These are phyloP conservation scores for Dendrolimus punctatus DNA, from an alignment of 1,140 invertebrate genomes.

Conservation along the genomic window DNA sequence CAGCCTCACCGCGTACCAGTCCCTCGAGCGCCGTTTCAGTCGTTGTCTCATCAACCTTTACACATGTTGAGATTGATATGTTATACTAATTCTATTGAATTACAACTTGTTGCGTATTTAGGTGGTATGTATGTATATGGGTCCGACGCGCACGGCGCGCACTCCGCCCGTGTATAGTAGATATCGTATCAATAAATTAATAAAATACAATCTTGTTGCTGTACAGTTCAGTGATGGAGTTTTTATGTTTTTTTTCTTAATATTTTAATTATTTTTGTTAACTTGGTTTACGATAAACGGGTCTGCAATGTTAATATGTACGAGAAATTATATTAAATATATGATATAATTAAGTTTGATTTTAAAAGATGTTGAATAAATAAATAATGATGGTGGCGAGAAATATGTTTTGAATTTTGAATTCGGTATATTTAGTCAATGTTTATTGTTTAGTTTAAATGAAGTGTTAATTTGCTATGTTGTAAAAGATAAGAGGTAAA, in stretches of 20 bases:
- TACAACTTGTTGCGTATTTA: conserved; percentile 71
- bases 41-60: conserved; percentile 63
- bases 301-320: conserved; percentile 59
- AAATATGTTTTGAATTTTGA: conserved; percentile 49
- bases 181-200: conserved; percentile 29
- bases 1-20: conserved; percentile 1
- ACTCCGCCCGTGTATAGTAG: conserved; percentile 25
- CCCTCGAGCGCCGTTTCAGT: conserved; percentile 34
- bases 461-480: conserved; percentile 65
- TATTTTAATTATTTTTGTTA: conserved; percentile 55
- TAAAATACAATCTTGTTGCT: conserved; percentile 39
- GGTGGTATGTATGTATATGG: conserved; percentile 26
- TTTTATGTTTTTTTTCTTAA: conserved; percentile 46
- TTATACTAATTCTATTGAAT: conserved; percentile 71
- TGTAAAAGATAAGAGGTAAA: conserved; percentile 57
- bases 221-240: conserved; percentile 48
- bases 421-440: conserved; percentile 65
- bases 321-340: conserved; percentile 24
- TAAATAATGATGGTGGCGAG: conserved; percentile 4
- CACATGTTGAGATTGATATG: conserved; percentile 71
- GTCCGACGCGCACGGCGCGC: conserved; percentile 30
- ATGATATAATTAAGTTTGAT: conserved; percentile 48
- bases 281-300: conserved; percentile 64
- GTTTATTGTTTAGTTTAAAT: conserved; percentile 60
- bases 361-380: conserved; percentile 43